Evolutionary conservation across 2,888 invertebrate genomes (phyloP).

Genomic region (Glaucopsyche alexis): DNA sequence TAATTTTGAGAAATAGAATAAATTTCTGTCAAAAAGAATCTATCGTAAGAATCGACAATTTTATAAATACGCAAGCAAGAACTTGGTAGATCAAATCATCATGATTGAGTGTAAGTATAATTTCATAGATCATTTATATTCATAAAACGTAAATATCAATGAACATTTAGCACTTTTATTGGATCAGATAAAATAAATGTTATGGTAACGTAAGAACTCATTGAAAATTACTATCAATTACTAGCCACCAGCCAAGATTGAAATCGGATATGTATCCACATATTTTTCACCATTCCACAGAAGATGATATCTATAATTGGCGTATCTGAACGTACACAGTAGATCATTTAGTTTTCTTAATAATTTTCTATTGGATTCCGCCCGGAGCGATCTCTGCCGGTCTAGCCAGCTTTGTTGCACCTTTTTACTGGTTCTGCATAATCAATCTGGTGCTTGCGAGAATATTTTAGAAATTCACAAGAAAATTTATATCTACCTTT

Average conservation of each 20-base stretch:
- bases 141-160: constrained; percentile 11
- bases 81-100: background rate
- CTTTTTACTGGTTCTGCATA: constrained; percentile 68
- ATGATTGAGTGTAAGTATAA: constrained; percentile 4
- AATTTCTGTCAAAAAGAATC: no score
- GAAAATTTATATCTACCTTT: constrained; percentile 14
- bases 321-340: constrained; percentile 71
- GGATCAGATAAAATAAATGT: constrained; percentile 25
- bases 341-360: constrained; percentile 80
- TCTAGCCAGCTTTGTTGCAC: constrained; percentile 62
- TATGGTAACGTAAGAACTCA: constrained; percentile 40
- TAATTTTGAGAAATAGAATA: no score
- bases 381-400: constrained; percentile 58
- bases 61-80: background rate
- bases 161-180: constrained; percentile 17
- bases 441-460: constrained; percentile 57
- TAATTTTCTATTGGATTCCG: constrained; percentile 74
- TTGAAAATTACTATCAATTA: constrained; percentile 65
- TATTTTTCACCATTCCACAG: constrained; percentile 63
- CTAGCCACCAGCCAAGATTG: constrained; percentile 55
- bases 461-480: constrained; percentile 26
- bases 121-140: background rate
- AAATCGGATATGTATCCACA: constrained; percentile 64
- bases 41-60: no score
- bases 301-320: constrained; percentile 77